Conservation (phyloP, 2,113 vertebrate species). For the Neolamprologus hecqui region DNA sequence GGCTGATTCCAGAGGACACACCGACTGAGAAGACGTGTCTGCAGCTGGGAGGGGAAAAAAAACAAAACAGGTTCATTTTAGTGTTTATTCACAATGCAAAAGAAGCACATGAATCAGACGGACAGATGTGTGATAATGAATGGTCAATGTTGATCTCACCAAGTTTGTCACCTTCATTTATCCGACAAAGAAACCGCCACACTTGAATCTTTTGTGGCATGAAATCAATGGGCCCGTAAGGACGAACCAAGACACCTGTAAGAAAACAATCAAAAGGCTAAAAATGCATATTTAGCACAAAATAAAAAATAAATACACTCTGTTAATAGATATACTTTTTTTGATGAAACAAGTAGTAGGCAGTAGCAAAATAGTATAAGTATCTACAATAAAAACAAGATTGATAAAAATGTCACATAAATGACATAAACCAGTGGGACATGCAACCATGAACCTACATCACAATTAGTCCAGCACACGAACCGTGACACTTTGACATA, state of each 20-base stretch:
- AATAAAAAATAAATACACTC: background rate
- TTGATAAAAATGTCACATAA: background rate
- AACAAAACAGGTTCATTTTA: background rate
- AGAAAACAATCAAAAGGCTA: background rate
- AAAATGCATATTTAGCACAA: background rate
- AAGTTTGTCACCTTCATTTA: constrained; percentile 81
- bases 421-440: background rate
- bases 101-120: background rate
- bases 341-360: background rate
- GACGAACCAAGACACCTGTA: constrained; percentile 75
- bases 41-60: background rate
- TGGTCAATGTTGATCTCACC: constrained; percentile 55
- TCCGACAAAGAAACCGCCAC: constrained; percentile 78
- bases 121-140: background rate
- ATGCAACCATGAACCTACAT: background rate
- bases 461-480: background rate
- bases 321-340: background rate
- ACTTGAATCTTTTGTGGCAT: constrained; percentile 70
- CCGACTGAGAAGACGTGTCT: constrained; percentile 75
- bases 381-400: background rate
- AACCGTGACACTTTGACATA: background rate
- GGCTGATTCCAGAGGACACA: constrained; percentile 81
- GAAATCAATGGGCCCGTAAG: constrained; percentile 54
- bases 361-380: background rate
- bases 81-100: background rate